phyloP scores from a whole-genome alignment of 2,113 vertebrate species.

The Orthonyx spaldingii region DNA sequence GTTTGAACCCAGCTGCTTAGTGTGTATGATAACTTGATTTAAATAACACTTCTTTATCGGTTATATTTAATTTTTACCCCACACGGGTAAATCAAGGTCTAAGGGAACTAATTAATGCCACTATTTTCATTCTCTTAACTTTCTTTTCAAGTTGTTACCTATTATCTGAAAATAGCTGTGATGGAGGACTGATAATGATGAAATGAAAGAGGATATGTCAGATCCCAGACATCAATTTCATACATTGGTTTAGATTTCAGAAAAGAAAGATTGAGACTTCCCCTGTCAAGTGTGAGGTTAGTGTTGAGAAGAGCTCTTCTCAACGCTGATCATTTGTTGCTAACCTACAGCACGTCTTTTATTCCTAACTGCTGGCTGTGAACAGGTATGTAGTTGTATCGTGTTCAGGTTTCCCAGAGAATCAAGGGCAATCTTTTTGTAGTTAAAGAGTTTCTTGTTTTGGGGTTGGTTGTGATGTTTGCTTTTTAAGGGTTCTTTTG shows the following conservation, averaged over 20 bases:
- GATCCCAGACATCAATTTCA: background rate
- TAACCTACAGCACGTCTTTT: background rate
- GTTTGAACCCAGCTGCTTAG: background rate
- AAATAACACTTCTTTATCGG: background rate
- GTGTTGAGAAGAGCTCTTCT: background rate
- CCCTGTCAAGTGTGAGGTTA: background rate
- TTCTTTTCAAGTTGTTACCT: background rate
- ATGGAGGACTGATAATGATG: background rate
- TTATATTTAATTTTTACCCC: background rate
- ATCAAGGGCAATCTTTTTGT: background rate
- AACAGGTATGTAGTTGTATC: background rate
- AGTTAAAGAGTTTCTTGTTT: background rate
- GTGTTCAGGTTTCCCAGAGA: background rate
- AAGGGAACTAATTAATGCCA: background rate
- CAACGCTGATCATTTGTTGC: background rate
- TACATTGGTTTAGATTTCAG: background rate
- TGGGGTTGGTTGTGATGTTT: background rate
- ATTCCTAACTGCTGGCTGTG: background rate
- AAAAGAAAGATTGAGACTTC: background rate
- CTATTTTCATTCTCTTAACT: background rate
- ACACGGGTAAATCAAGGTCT: background rate
- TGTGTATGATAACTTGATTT: background rate
- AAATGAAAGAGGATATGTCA: background rate
- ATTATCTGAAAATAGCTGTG: background rate
- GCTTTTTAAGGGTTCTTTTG: background rate